Conservation (phyloP, 2,888 invertebrate species). For the Cheilosia variabilis region DNA sequence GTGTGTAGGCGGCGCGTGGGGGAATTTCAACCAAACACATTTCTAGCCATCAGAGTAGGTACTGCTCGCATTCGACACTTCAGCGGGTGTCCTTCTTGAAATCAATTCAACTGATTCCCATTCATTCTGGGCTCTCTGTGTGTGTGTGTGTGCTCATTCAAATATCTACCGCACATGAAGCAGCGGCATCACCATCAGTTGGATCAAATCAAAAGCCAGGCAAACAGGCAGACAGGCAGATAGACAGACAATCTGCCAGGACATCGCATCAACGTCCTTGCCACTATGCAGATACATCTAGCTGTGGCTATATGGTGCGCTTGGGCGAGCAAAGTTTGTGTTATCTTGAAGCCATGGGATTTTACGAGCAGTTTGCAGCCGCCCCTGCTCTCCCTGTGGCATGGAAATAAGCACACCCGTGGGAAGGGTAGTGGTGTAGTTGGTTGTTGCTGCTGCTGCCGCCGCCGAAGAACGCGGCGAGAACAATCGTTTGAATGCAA, state of each 20-base stretch:
- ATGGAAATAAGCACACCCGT: constrained; percentile 43
- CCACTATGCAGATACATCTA: constrained; percentile 24
- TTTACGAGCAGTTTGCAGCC: constrained; percentile 47
- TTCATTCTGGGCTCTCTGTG: constrained; percentile 22
- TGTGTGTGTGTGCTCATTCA: constrained; percentile 22
- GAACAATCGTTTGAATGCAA: constrained; percentile 76
- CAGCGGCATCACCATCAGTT: constrained; percentile 31
- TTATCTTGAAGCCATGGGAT: constrained; percentile 72
- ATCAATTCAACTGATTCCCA: constrained; percentile 71
- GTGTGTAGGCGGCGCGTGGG: background rate
- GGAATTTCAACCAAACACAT: constrained; percentile 33
- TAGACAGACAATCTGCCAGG: constrained; percentile 65
- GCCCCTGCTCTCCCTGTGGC: constrained; percentile 6
- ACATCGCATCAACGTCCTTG: constrained; percentile 50
- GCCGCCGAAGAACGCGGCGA: constrained; percentile 59
- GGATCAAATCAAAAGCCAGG: constrained; percentile 72
- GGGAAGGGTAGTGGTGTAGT: constrained; percentile 26
- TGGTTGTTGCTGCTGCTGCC: constrained; percentile 55
- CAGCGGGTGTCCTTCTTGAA: constrained; percentile 54
- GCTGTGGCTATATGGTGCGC: constrained; percentile 3
- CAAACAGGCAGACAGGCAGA: constrained; percentile 58
- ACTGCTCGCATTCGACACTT: constrained; percentile 40
- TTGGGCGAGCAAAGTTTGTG: constrained; percentile 49
- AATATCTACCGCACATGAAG: constrained; percentile 55
- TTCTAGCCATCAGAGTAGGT: background rate